phyloP scores from a whole-genome alignment of 2,113 vertebrate species.

The Pandion haliaetus region DNA sequence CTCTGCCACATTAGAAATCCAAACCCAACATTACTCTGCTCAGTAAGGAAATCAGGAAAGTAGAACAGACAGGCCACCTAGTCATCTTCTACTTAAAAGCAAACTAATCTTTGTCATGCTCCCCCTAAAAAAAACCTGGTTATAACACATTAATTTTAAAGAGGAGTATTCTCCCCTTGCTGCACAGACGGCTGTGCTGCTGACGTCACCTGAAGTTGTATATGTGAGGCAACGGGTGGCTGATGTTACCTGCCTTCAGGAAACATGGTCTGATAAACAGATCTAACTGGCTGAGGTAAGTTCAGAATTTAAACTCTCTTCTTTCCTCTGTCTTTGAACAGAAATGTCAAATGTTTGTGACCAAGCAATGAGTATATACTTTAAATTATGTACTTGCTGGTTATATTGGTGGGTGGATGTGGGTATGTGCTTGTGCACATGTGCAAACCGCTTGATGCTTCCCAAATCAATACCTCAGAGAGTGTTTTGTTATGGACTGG shows the following conservation, averaged over 20 bases:
- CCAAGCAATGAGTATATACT: background rate
- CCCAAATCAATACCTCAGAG: background rate
- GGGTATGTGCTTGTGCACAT: background rate
- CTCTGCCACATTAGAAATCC: background rate
- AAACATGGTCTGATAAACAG: background rate
- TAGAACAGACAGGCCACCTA: background rate
- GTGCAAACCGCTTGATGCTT: background rate
- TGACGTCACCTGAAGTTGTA: background rate
- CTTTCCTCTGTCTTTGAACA: background rate
- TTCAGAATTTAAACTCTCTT: background rate
- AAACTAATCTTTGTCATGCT: background rate
- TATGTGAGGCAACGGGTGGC: background rate
- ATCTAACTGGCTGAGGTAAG: background rate
- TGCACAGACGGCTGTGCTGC: background rate
- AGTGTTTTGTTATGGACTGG: background rate
- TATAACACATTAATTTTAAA: background rate
- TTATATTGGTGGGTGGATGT: background rate
- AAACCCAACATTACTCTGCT: background rate
- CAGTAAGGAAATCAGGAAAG: background rate
- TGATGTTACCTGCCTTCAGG: background rate
- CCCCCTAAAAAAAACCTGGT: background rate
- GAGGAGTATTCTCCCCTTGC: background rate
- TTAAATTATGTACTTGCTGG: background rate
- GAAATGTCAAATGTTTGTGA: background rate
- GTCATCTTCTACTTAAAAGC: background rate